Evolutionary conservation across 2,797 vertebrate species (phyloP), one percentile per base, ranked within the genome.

Genomic region (Gymnopithys bicolor): DNA sequence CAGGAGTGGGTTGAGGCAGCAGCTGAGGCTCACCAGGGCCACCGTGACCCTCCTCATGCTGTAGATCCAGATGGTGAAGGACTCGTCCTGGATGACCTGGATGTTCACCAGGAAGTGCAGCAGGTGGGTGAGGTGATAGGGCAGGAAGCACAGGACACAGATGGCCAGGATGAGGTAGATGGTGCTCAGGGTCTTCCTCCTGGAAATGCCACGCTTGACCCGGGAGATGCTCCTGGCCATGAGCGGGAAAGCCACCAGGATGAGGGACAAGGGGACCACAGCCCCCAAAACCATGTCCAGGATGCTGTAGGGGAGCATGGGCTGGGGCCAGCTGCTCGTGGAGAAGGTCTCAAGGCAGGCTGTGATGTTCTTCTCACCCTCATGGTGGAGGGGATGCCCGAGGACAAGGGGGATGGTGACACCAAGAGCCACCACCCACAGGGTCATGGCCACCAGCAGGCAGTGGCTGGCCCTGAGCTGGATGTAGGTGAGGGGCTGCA

Each of bases 71-170:
- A 14, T 17, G 9, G 60, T 66, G 0, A 75, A 7, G 0, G 66
- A 13, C 92, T 97, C 94, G 33, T 91, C 69, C 33, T 41, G 74
- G 56, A 98, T 97, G 13, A 96, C 3, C 2, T 37, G 49, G 32
- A 90, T 19, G 17, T 97, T 98, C 28, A 91, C 84, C 2, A 99
- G 92, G 8, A 98, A 87, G 71, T 98, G 97, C 83, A 99, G 94
- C 52, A 99, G 92, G 89, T 98, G 98, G 3, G 98, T 94, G 14
- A 98, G 35, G 1, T 98, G 98, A 46, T 98, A 98, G 1, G 99
- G 99, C 35, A 99, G 81, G 89, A 99, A 99, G 97, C 98, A 99
- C 62, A 99, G 39, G 33, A 97, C 32, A 2, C 97, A 98, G 82
- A 99, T 98, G 53, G 95, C 95, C 95, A 99, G 55, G 82, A 98